Evolutionary conservation across 2,797 vertebrate species (phyloP), one percentile per base, ranked within the genome.

Genomic region (Sebastes elongatus): DNA sequence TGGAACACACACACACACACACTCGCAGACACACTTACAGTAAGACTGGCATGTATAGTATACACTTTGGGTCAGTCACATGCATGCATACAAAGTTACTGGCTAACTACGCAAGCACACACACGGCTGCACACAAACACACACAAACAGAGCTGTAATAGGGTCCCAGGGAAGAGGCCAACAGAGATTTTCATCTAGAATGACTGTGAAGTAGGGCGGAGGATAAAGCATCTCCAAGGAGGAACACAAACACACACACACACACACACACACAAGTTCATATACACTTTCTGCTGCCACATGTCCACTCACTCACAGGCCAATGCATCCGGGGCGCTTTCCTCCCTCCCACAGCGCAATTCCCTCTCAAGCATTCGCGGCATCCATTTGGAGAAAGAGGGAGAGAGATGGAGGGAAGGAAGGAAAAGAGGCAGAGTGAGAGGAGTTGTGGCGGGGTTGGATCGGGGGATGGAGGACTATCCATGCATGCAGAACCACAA

Each of bases 201-300:
- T 74, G 83, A 81, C 84, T 90, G 93, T 93, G 90, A 94, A 95
- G 89, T 95, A 93, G 93, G 93, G 93, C 86, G 69, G 74, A 90
- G 89, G 86, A 92, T 92, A 87, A 90, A 91, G 78, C 88, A 88
- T 94, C 94, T 95, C 93, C 86, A 76, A 94, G 93, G 93, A 92
- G 84, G 38, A 85, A 76, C 59, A 73, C 64, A 49, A 16, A 76
- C 42, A 68, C 84, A 89, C 72, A 88, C 62, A 83, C 74, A 89
- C 63, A 83, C 77, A 76, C 86, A 60, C 76, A 23, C 66, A 83
- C 75, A 76, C 87, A 60, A 64, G 60, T 79, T 81, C 74, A 57
- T 71, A 74, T 82, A 89, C 42, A 77, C 75, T 85, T 77, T 86
- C 79, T 65, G 71, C 82, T 77, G 85, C 90, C 93, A 93, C 93